Evolutionary conservation across 2,797 vertebrate genomes (phyloP).

Genomic region (Pantherophis vulpinus): DNA sequence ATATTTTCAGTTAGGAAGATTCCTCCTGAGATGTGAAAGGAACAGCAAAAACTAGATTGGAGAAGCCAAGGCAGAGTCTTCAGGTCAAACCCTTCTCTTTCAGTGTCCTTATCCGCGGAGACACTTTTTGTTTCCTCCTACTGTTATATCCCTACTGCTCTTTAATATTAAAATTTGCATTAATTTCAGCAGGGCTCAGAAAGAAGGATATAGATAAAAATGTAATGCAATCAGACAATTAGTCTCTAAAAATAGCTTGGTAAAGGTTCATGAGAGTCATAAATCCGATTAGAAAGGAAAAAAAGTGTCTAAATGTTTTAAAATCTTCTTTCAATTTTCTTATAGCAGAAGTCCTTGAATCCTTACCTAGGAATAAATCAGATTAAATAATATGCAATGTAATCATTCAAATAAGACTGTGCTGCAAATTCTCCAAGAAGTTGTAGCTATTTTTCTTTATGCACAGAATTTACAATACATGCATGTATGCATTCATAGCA

Average conservation of each 20-base stretch:
- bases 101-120: not conserved
- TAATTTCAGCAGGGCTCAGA: conserved; percentile 41
- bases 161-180: conserved; percentile 37
- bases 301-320: conserved; percentile 25
- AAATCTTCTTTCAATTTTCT: conserved; percentile 27
- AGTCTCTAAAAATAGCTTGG: conserved; percentile 57
- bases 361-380: not conserved
- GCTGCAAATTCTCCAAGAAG: conserved; percentile 18
- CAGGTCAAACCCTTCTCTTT: no score
- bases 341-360: not conserved
- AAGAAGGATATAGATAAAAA: conserved; percentile 48
- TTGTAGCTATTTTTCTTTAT: conserved; percentile 4
- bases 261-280: conserved; percentile 28
- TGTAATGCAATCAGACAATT: conserved; percentile 58
- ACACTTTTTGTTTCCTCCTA: conserved; percentile 7
- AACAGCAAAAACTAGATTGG: not conserved
- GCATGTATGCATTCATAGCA: not conserved
- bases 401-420: not conserved
- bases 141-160: conserved; percentile 4
- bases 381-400: not conserved
- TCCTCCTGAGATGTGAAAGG: no score
- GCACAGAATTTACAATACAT: conserved; percentile 6
- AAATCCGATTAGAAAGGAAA: not conserved
- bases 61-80: not conserved
- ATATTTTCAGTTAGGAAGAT: no score